Conservation (phyloP, 1,140 invertebrate species). For the Aphaenogaster ashmeadi region DNA sequence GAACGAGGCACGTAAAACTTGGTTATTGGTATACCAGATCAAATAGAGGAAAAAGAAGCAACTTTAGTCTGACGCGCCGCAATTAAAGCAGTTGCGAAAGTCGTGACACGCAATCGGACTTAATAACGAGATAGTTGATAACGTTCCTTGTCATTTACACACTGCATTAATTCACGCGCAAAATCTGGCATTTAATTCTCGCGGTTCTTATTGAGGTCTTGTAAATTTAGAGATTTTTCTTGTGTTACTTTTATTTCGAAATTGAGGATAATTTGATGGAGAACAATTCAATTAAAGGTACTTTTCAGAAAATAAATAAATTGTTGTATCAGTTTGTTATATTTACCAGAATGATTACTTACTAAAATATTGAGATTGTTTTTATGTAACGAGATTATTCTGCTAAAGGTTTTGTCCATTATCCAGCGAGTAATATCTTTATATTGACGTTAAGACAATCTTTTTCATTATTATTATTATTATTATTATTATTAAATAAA, state of each 20-base stretch:
- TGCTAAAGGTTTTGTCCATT: background rate
- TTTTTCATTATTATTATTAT: background rate
- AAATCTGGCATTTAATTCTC: background rate
- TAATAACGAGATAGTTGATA: slow-evolving; percentile 44
- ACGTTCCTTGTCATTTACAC: slow-evolving; percentile 9
- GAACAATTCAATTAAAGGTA: slow-evolving; percentile 60
- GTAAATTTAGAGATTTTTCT: slow-evolving; percentile 54
- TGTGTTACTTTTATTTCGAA: slow-evolving; percentile 57
- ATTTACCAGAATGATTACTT: background rate
- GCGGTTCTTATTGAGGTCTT: slow-evolving; percentile 21
- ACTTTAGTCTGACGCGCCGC: slow-evolving; percentile 62
- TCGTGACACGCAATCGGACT: slow-evolving; percentile 44
- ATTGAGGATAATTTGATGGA: background rate
- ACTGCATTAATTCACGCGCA: background rate
- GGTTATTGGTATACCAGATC: slow-evolving; percentile 76
- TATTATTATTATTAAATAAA: background rate
- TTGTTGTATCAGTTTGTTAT: slow-evolving; percentile 60
- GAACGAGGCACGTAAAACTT: slow-evolving; percentile 79
- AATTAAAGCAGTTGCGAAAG: slow-evolving; percentile 66
- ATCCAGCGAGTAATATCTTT: background rate
- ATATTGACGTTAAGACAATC: background rate
- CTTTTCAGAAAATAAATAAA: slow-evolving; percentile 43
- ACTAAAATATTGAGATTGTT: background rate
- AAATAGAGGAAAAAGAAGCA: slow-evolving; percentile 69
- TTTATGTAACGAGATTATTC: slow-evolving; percentile 45